Conservation (phyloP, 2,113 vertebrate genomes). For the Willisornis vidua region DNA sequence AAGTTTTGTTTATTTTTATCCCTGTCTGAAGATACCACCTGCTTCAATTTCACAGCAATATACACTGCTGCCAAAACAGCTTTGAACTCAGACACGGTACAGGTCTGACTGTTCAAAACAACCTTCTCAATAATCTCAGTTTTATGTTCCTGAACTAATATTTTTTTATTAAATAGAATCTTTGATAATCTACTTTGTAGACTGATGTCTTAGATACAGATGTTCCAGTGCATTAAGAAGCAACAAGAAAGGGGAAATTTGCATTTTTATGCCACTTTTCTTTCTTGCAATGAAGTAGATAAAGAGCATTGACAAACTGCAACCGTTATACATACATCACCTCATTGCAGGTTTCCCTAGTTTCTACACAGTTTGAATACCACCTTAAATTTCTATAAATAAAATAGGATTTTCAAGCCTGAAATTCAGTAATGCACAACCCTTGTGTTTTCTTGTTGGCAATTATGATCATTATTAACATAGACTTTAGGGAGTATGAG, state of each 20-base stretch:
- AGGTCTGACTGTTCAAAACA: not conserved
- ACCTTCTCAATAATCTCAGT: not conserved
- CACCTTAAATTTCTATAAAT: not conserved
- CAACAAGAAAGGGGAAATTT: not conserved
- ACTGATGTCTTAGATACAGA: not conserved
- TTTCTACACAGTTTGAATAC: not conserved
- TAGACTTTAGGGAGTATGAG: not conserved
- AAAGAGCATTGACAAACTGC: not conserved
- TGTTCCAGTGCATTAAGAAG: not conserved
- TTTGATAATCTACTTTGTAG: not conserved
- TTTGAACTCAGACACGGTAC: not conserved
- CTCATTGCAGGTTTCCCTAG: not conserved
- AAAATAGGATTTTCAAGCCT: not conserved
- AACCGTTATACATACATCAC: not conserved
- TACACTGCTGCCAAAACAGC: not conserved
- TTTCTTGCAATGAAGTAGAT: not conserved
- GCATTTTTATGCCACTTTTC: not conserved
- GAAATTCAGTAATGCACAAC: not conserved
- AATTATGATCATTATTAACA: not conserved
- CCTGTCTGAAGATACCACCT: not conserved
- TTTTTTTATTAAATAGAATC: not conserved
- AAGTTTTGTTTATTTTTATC: constrained; percentile 4
- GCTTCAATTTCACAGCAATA: constrained; percentile 5
- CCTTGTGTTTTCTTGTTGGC: not conserved
- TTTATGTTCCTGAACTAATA: not conserved